phyloP scores from a whole-genome alignment of 2,888 invertebrate species.

The Mythimna impura region DNA sequence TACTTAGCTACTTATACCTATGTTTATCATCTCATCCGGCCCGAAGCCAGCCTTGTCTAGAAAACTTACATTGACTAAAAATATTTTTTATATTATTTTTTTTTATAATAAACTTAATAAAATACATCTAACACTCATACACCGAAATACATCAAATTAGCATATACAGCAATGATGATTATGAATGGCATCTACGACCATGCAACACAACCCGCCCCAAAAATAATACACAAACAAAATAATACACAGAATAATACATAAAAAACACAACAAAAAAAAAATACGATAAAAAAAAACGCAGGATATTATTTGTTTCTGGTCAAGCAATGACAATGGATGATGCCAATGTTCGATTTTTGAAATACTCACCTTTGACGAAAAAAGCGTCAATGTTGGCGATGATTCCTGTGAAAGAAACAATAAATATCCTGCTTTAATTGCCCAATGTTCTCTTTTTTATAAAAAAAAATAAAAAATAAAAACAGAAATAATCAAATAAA shows the following conservation, averaged over 20 bases:
- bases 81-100: conserved; percentile 15
- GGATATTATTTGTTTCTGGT: conserved; percentile 78
- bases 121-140: conserved; percentile 53
- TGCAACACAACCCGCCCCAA: conserved; percentile 50
- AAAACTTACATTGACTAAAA: conserved; percentile 16
- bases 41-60: background rate
- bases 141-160: conserved; percentile 58
- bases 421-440: conserved; percentile 86
- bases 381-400: conserved; percentile 94
- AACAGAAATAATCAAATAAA: conserved; percentile 46
- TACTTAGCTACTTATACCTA: conserved; percentile 4
- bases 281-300: conserved; percentile 68
- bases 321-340: conserved; percentile 76
- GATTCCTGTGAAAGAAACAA: conserved; percentile 93
- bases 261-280: conserved; percentile 51
- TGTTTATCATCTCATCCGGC: background rate
- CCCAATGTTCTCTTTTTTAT: conserved; percentile 61
- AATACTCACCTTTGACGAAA: conserved; percentile 94
- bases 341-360: conserved; percentile 65
- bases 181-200: conserved; percentile 65
- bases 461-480: conserved; percentile 61
- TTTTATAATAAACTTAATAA: conserved; percentile 19
- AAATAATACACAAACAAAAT: conserved; percentile 52
- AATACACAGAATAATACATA: conserved; percentile 46
- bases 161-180: conserved; percentile 62